phyloP scores from a whole-genome alignment of 2,797 vertebrate genomes.

The Coranthus polyacanthus region DNA sequence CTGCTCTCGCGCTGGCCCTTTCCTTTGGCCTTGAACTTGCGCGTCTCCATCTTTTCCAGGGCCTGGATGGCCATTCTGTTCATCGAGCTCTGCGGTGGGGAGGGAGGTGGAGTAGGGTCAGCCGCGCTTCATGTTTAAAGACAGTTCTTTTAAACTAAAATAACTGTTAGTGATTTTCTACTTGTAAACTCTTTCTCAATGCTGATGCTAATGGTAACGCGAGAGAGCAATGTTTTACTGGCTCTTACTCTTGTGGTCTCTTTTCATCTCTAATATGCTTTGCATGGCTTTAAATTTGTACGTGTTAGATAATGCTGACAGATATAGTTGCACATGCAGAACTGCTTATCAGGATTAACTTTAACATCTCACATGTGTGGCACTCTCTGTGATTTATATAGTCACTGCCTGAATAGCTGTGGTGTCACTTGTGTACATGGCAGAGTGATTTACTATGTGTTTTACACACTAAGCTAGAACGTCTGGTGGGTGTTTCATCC shows the following conservation, averaged over 20 bases:
- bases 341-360: slow-evolving; percentile 23
- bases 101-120: slow-evolving; percentile 19
- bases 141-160: not conserved
- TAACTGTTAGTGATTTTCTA: not conserved
- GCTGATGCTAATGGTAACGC: not conserved
- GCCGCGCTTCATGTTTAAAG: not conserved
- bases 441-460: slow-evolving; percentile 32
- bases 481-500: slow-evolving; percentile 11
- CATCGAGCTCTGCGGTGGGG: slow-evolving; percentile 91
- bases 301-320: slow-evolving; percentile 20
- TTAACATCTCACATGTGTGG: slow-evolving; percentile 7
- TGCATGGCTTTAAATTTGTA: too few relatives aligned
- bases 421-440: slow-evolving; percentile 16
- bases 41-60: slow-evolving; percentile 98
- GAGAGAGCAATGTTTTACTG: slow-evolving; percentile 11
- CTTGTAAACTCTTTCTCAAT: not conserved
- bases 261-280: slow-evolving; percentile 37
- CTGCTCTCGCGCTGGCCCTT: slow-evolving; percentile 92
- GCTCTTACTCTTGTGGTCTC: not conserved
- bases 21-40: slow-evolving; percentile 96
- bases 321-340: slow-evolving; percentile 11
- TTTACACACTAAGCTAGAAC: slow-evolving; percentile 12
- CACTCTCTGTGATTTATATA: too few relatives aligned
- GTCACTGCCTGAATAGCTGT: not conserved
- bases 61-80: slow-evolving; percentile 98